Evolutionary conservation across 1,140 invertebrate genomes (phyloP).

Genomic region (Antheraea mylitta): DNA sequence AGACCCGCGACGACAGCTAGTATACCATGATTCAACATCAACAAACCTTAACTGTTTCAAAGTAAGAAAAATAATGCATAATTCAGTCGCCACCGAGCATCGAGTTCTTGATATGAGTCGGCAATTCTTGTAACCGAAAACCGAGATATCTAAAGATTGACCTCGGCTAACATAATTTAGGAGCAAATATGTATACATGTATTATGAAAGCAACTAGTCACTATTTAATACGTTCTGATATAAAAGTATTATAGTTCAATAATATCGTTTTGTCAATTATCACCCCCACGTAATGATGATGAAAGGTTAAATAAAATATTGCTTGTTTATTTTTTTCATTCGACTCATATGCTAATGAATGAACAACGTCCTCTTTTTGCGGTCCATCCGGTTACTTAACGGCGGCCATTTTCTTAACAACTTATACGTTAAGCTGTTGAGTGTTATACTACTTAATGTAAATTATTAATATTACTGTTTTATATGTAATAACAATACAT

Average conservation of each 20-base stretch:
- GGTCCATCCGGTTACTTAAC: not conserved
- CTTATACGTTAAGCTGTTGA: not conserved
- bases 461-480: not conserved
- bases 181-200: not conserved
- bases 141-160: slow-evolving; percentile 51
- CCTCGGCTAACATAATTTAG: slow-evolving; percentile 44
- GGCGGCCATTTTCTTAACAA: not conserved
- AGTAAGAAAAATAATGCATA: slow-evolving; percentile 24
- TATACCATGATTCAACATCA: not conserved
- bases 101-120: slow-evolving; percentile 35
- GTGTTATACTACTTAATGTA: not conserved
- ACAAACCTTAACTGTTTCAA: slow-evolving; percentile 5
- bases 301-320: not conserved
- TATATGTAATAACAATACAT: not conserved
- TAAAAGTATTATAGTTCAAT: too few relatives aligned
- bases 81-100: slow-evolving; percentile 30
- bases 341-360: not conserved
- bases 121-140: slow-evolving; percentile 63
- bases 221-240: not conserved
- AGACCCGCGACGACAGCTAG: not conserved
- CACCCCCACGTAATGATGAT: not conserved
- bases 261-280: not conserved
- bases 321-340: slow-evolving; percentile 1
- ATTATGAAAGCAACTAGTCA: not conserved
- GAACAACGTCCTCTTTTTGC: slow-evolving; percentile 1